phyloP scores from a whole-genome alignment of 1,140 invertebrate genomes.

The Scaptomyza graminum region DNA sequence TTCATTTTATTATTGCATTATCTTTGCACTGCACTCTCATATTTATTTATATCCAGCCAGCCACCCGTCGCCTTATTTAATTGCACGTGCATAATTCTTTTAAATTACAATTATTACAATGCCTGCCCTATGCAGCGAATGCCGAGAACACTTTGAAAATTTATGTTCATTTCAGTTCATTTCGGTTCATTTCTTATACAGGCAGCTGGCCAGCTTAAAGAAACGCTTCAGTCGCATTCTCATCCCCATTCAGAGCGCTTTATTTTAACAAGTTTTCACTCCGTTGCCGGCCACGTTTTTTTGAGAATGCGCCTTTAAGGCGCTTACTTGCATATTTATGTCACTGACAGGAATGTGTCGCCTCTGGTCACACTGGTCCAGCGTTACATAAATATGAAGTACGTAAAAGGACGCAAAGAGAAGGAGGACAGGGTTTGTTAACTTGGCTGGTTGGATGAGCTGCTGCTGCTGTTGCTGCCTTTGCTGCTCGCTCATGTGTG shows the following conservation, averaged over 20 bases:
- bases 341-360: slow-evolving; percentile 57
- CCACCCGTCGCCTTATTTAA: slow-evolving; percentile 68
- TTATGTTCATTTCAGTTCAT: slow-evolving; percentile 58
- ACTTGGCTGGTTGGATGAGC: slow-evolving; percentile 33
- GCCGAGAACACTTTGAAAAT: slow-evolving; percentile 56
- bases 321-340: slow-evolving; percentile 79
- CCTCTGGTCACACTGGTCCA: slow-evolving; percentile 35
- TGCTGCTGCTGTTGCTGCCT: slow-evolving; percentile 7
- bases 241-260: slow-evolving; percentile 30
- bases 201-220: slow-evolving; percentile 53
- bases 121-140: slow-evolving; percentile 24
- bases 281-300: slow-evolving; percentile 10
- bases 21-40: slow-evolving; percentile 44
- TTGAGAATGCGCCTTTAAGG: slow-evolving; percentile 56
- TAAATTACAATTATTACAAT: slow-evolving; percentile 76
- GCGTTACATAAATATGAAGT: slow-evolving; percentile 51
- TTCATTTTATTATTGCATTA: slow-evolving; percentile 78
- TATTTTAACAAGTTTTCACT: slow-evolving; percentile 74
- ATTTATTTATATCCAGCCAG: slow-evolving; percentile 55
- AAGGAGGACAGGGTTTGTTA: slow-evolving; percentile 23
- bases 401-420: background rate
- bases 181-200: slow-evolving; percentile 72
- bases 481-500: slow-evolving; percentile 47
- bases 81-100: slow-evolving; percentile 81
- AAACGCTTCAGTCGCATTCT: slow-evolving; percentile 12